Percentiles rank a stretch among this genome's conserved stretches.
Evolutionary conservation across 2,113 vertebrate genomes (phyloP).

Genomic region (Arothron firmamentum): DNA sequence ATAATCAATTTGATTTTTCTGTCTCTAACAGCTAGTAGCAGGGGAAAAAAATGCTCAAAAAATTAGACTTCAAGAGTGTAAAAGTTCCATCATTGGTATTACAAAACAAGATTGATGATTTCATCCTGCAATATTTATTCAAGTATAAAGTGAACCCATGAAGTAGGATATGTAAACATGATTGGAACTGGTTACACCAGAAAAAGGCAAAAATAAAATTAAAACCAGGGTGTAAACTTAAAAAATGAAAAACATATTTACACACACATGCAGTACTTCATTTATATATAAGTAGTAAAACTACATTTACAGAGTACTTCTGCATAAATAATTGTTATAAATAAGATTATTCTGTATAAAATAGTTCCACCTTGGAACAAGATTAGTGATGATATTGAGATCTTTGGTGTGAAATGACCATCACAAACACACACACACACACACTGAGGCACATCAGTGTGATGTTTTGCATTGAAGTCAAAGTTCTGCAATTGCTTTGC

Average conservation of each 20-base stretch:
- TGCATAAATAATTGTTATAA: slow-evolving; percentile 76
- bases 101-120: too few relatives aligned
- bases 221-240: slow-evolving; percentile 1
- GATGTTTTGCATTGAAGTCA: not conserved
- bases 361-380: slow-evolving; percentile 27
- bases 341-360: slow-evolving; percentile 69
- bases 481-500: slow-evolving; percentile 14
- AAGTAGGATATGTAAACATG: not conserved
- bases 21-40: not conserved
- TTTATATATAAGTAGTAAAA: slow-evolving; percentile 66
- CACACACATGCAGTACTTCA: slow-evolving; percentile 59
- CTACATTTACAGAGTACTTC: slow-evolving; percentile 56
- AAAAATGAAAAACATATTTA: slow-evolving; percentile 38
- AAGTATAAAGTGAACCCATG: too few relatives aligned
- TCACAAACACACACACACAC: slow-evolving; percentile 9
- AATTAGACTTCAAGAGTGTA: too few relatives aligned
- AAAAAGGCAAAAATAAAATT: slow-evolving; percentile 4
- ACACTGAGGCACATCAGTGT: not conserved
- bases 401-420: slow-evolving; percentile 25
- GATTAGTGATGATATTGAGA: slow-evolving; percentile 33
- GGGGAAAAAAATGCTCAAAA: not conserved
- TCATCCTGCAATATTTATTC: too few relatives aligned
- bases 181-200: slow-evolving; percentile 11
- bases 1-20: too few relatives aligned
- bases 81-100: too few relatives aligned